phyloP scores from a whole-genome alignment of 2,113 vertebrate genomes.

The Scomber scombrus region DNA sequence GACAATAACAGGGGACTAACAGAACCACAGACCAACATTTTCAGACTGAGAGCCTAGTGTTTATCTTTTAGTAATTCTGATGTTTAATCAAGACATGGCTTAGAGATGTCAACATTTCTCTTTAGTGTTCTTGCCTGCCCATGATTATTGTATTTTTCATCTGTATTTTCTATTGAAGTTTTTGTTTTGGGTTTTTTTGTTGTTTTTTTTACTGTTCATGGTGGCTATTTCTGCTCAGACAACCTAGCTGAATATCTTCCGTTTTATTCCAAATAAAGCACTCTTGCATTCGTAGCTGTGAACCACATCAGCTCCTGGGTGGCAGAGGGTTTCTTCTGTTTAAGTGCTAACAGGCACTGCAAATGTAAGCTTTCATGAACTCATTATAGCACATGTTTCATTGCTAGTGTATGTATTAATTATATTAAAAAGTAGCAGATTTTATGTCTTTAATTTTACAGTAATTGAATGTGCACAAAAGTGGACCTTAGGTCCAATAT shows the following conservation, averaged over 20 bases:
- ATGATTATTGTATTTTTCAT: neutral
- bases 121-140: neutral
- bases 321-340: neutral
- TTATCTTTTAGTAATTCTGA: neutral
- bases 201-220: neutral
- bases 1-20: neutral
- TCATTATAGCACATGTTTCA: slow-evolving; percentile 1
- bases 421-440: neutral
- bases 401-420: slow-evolving; percentile 2
- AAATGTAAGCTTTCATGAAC: slow-evolving; percentile 3
- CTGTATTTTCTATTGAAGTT: neutral
- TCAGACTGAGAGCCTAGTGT: neutral
- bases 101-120: neutral
- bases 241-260: neutral
- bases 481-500: slow-evolving; percentile 14
- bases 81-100: slow-evolving; percentile 2
- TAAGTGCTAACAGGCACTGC: neutral
- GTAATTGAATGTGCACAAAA: slow-evolving; percentile 18
- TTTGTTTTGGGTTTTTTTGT: neutral
- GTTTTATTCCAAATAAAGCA: neutral
- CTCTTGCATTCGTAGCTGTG: neutral
- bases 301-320: neutral
- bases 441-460: neutral
- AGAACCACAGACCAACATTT: neutral
- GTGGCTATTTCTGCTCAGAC: neutral